phyloP scores from a whole-genome alignment of 1,140 invertebrate genomes.

The Apocrypta bakeri region DNA sequence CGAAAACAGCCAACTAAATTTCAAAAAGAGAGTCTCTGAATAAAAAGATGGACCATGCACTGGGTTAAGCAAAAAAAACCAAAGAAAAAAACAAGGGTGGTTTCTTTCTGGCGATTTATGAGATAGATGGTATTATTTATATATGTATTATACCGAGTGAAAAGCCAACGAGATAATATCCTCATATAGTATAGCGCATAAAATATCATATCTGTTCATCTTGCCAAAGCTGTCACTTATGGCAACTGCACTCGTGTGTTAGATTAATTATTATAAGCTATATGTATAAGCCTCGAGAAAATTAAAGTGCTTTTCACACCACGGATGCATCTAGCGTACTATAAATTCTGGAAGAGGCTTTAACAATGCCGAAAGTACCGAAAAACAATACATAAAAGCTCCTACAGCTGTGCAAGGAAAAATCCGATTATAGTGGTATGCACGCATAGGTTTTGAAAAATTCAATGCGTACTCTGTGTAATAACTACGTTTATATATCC shows the following conservation, averaged over 20 bases:
- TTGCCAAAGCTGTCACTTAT: not conserved
- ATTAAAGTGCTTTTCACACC: not conserved
- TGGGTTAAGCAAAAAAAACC: too few species aligned
- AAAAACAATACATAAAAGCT: not conserved
- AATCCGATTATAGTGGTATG: not conserved
- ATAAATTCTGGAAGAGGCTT: not conserved
- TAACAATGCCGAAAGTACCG: too few species aligned
- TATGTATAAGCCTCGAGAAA: not conserved
- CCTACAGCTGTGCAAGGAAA: too few species aligned
- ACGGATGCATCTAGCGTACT: too few species aligned
- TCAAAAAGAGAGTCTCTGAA: too few species aligned
- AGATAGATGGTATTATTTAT: not conserved
- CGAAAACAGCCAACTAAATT: too few species aligned
- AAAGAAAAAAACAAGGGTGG: not conserved
- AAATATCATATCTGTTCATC: constrained; percentile 37
- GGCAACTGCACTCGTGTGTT: not conserved
- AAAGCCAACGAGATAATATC: not conserved
- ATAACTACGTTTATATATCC: not conserved
- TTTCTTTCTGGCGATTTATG: constrained; percentile 28
- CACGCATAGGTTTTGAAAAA: not conserved
- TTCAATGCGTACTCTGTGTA: constrained; percentile 6
- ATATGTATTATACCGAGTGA: not conserved
- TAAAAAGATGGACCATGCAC: too few species aligned
- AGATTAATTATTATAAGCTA: constrained; percentile 27
- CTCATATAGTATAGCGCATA: not conserved